A percentile compares a stretch with the other conserved stretches of the same genome.
These are phyloP conservation scores for Catharus minimus DNA, from an alignment of 2,113 vertebrate species.

Conservation along the genomic window DNA sequence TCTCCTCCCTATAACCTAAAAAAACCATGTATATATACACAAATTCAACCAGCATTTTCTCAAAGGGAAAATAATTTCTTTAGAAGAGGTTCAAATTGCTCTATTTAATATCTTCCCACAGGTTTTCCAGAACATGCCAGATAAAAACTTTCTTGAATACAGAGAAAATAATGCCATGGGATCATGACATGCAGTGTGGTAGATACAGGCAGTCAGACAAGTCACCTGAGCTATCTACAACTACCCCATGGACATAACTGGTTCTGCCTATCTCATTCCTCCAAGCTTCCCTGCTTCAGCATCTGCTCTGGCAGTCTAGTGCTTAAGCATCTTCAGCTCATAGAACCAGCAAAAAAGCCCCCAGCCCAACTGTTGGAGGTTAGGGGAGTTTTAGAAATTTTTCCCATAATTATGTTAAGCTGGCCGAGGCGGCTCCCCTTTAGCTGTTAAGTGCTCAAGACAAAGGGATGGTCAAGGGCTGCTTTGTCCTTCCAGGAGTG, in stretches of 20 bases:
- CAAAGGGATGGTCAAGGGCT: too few species aligned
- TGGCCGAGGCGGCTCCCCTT: too few species aligned
- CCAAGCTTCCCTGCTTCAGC: not conserved
- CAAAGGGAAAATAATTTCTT: not conserved
- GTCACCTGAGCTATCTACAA: not conserved
- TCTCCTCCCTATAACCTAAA: not conserved
- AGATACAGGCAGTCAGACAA: not conserved
- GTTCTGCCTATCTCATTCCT: not conserved
- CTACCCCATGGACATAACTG: not conserved
- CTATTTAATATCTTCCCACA: not conserved
- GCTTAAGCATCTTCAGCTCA: not conserved
- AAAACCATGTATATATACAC: accelerated
- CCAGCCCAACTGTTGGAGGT: not conserved
- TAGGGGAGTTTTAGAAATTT: too few species aligned
- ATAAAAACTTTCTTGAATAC: not conserved
- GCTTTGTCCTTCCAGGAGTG: too few species aligned
- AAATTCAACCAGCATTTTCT: not conserved
- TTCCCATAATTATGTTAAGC: too few species aligned
- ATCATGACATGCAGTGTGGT: not conserved
- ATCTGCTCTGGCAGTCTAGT: not conserved
- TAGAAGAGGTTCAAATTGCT: not conserved
- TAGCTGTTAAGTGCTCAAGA: too few species aligned
- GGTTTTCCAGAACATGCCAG: not conserved
- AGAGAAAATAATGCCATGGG: not conserved
- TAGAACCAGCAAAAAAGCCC: not conserved